These are phyloP conservation scores for Bursaphelenchus okinawaensis DNA, from an alignment of 2,888 invertebrate species.

Conservation along the genomic window DNA sequence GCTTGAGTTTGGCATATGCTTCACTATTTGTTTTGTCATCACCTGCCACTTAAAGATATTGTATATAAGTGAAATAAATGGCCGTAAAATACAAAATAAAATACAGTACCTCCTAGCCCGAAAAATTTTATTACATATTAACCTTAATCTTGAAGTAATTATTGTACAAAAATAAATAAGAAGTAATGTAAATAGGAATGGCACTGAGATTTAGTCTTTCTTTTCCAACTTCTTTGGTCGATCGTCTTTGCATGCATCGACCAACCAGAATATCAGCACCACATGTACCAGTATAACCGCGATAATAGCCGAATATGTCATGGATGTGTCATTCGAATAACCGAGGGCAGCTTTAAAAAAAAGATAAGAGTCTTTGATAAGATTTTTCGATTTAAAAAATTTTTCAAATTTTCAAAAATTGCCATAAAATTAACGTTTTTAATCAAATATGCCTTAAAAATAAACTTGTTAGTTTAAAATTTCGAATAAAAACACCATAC, in stretches of 20 bases:
- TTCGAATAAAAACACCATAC: neutral
- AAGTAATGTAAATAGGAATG: neutral
- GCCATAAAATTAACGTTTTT: neutral
- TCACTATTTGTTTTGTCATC: no score
- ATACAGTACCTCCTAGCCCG: no score
- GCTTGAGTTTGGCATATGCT: no score
- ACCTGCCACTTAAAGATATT: no score
- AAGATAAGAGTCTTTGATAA: no score
- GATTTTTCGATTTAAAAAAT: no score
- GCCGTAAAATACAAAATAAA: no score
- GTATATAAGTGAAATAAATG: no score
- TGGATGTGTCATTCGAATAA: constrained; percentile 40
- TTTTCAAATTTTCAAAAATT: neutral
- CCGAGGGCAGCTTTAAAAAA: constrained; percentile 44
- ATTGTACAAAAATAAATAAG: neutral
- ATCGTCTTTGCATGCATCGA: constrained; percentile 31
- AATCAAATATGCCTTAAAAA: neutral
- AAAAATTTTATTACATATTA: no score
- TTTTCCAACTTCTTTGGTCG: constrained; percentile 28
- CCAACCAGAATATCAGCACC: constrained; percentile 47
- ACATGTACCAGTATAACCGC: constrained; percentile 54
- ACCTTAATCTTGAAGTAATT: no score
- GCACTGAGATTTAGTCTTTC: constrained; percentile 19
- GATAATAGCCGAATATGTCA: constrained; percentile 53
- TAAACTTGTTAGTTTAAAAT: neutral